Evolutionary conservation across 2,797 vertebrate species (phyloP), one percentile per base, ranked within the genome.

Genomic region (Chelmon rostratus): DNA sequence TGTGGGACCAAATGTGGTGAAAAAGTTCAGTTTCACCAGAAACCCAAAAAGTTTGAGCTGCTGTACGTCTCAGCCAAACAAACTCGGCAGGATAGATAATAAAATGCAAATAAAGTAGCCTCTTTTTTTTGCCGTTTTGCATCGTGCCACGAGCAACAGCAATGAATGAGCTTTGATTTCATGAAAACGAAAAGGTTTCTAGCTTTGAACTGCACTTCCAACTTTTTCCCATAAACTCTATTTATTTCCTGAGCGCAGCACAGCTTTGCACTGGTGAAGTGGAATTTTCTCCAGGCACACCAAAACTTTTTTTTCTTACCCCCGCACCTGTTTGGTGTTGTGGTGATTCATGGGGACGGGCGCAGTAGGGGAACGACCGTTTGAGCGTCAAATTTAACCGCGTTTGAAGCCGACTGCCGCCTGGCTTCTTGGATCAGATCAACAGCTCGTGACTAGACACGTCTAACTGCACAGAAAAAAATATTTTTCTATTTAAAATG

Each of bases 261-360:
- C 35, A 42, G 25, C 21, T 54, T 59, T 56, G 40, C 31, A 37
- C 31, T 8, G 31, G 8, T 0, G 2, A 54, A 31, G n/a, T 15
- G n/a, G 4, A 46, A 31, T 71, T 66, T 59, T 37, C 8, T 21
- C 15, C 40, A 38, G 50, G 38, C 25, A 63, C 15, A 11, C 11
- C 23, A 40, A 54, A 63, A 50, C 33, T 73, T 62, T 78, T 40
- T 21, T 35, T 31, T 42, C 18, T 52, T 5, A n/a, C n/a, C 33
- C 31, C 53, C 65, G 58, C 58, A 80, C 64, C 40, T 44, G 35
- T 70, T 52, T 56, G 63, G 19, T 62, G 67, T 61, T 73, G 73
- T 19, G 46, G 42, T 57, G 50, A 38, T 62, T 49, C 0, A 13
- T 62, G 18, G 56, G 18, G 46, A 70, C 35, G 58, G 19, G 44